These are phyloP conservation scores for Morphnarchus princeps DNA, from an alignment of 2,113 vertebrate species.

Conservation along the genomic window DNA sequence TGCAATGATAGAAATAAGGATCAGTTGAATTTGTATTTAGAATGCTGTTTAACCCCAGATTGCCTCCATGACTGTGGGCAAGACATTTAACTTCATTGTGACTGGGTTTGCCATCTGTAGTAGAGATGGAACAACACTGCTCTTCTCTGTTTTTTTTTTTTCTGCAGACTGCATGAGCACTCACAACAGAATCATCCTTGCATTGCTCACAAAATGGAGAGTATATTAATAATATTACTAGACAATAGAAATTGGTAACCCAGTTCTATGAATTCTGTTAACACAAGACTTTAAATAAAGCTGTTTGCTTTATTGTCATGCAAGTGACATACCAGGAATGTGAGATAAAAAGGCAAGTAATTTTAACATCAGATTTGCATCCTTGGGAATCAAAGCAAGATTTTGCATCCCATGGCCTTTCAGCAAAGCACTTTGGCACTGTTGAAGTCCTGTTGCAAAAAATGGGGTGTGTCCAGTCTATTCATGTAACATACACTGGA, in stretches of 20 bases:
- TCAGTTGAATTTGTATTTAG: not conserved
- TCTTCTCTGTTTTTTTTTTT: not conserved
- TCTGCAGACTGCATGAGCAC: not conserved
- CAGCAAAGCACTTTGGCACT: not conserved
- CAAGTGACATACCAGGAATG: not conserved
- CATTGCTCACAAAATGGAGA: not conserved
- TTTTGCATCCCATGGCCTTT: not conserved
- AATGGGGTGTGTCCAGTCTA: not conserved
- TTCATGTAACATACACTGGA: not conserved
- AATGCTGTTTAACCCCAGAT: not conserved
- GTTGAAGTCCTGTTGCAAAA: not conserved
- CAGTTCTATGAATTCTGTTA: not conserved
- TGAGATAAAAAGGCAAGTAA: not conserved
- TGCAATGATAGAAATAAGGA: not conserved
- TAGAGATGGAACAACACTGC: not conserved
- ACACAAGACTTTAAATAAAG: not conserved
- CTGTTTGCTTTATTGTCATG: not conserved
- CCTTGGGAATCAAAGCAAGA: not conserved
- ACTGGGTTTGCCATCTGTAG: not conserved
- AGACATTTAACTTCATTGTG: not conserved
- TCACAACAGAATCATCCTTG: not conserved
- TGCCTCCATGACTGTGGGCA: not conserved
- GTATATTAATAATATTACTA: not conserved
- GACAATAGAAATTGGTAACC: not conserved
- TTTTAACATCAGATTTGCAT: not conserved